Evolutionary conservation across 2,797 vertebrate species (phyloP).

Genomic region (Telmatherina bonti): DNA sequence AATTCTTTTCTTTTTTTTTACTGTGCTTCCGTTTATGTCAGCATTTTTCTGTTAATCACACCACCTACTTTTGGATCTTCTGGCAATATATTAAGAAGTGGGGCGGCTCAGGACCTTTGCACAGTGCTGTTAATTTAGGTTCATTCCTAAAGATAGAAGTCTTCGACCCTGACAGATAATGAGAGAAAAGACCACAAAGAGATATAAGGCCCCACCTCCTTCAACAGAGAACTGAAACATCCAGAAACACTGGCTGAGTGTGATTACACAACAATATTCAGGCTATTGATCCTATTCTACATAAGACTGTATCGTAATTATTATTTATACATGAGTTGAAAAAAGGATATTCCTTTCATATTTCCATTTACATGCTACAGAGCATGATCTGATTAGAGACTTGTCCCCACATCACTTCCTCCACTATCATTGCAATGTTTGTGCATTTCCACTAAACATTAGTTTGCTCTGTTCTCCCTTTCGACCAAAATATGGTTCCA

Average conservation of each 20-base stretch:
- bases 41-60: neutral
- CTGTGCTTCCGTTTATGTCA: no score
- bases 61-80: neutral
- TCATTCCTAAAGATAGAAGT: neutral
- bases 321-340: neutral
- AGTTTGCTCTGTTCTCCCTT: no score
- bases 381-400: neutral
- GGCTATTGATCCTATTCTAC: neutral
- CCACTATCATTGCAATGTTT: no score
- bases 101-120: neutral
- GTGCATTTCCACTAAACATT: no score
- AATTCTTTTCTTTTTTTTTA: no score
- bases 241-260: neutral
- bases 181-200: neutral
- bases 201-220: neutral
- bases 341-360: neutral
- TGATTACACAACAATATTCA: neutral
- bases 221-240: neutral
- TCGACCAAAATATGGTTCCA: no score
- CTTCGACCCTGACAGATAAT: neutral
- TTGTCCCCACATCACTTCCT: no score
- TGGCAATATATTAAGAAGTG: neutral
- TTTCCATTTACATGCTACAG: neutral
- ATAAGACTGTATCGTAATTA: neutral
- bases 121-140: neutral